Evolutionary conservation across 2,888 invertebrate species (phyloP).

Genomic region (Drosophila robusta): DNA sequence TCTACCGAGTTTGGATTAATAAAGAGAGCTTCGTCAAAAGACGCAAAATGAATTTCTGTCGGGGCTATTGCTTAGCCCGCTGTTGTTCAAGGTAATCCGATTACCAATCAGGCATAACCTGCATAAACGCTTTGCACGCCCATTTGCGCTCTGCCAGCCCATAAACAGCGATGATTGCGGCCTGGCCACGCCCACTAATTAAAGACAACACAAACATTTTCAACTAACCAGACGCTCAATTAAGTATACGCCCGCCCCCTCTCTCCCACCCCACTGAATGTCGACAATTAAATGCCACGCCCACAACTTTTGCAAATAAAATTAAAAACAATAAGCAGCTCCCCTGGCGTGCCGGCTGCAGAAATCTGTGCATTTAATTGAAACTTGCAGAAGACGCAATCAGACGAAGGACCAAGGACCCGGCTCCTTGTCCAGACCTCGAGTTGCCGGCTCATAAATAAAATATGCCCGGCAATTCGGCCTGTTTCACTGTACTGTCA

Average conservation of each 20-base stretch:
- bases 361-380: slow-evolving; percentile 75
- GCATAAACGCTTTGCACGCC: slow-evolving; percentile 38
- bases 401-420: slow-evolving; percentile 31
- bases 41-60: background rate
- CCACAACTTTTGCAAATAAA: slow-evolving; percentile 45
- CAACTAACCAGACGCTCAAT: slow-evolving; percentile 48
- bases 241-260: slow-evolving; percentile 63
- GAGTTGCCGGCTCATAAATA: slow-evolving; percentile 61
- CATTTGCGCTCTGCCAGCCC: slow-evolving; percentile 14
- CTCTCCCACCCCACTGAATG: too few relatives aligned
- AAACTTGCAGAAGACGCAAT: slow-evolving; percentile 60
- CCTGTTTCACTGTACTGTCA: slow-evolving; percentile 47
- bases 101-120: slow-evolving; percentile 26
- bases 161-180: slow-evolving; percentile 32
- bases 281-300: slow-evolving; percentile 67
- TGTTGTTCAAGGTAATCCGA: slow-evolving; percentile 12
- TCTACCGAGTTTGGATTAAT: too few relatives aligned
- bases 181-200: slow-evolving; percentile 56
- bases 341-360: slow-evolving; percentile 12
- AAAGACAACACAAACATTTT: slow-evolving; percentile 34
- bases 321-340: slow-evolving; percentile 65
- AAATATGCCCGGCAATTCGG: slow-evolving; percentile 55
- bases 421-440: background rate
- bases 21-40: background rate
- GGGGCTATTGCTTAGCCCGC: background rate